Conservation (phyloP, 2,113 vertebrate species). For the Genyomyrus donnyi region DNA sequence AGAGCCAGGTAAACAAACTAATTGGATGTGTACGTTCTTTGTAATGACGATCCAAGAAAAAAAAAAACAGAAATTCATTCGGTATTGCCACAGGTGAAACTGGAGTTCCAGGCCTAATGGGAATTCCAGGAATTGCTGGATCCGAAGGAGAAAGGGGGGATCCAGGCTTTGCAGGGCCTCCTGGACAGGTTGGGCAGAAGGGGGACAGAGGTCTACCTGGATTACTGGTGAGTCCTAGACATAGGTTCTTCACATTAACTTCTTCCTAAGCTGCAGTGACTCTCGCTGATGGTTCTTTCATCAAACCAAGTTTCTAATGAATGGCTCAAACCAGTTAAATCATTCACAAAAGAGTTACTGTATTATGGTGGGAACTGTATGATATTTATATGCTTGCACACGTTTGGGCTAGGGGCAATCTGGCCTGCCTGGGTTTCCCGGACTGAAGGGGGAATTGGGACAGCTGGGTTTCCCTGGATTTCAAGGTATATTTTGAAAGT, state of each 20-base stretch:
- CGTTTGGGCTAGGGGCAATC: conserved; percentile 65
- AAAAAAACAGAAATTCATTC: not conserved
- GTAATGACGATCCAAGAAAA: not conserved
- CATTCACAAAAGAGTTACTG: not conserved
- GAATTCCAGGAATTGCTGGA: conserved; percentile 69
- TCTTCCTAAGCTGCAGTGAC: not conserved
- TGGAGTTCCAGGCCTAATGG: conserved; percentile 67
- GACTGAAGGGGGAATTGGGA: conserved; percentile 80
- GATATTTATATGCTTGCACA: conserved; percentile 23
- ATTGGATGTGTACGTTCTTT: not conserved
- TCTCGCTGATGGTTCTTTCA: not conserved
- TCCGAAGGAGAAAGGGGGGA: conserved; percentile 77
- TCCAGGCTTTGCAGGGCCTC: conserved; percentile 65
- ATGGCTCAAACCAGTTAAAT: not conserved
- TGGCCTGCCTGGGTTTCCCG: conserved; percentile 74
- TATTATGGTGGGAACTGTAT: not conserved
- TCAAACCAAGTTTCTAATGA: not conserved
- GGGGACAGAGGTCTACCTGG: conserved; percentile 75
- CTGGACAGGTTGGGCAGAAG: conserved; percentile 71
- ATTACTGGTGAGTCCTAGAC: conserved; percentile 63
- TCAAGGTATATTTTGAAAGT: conserved; percentile 59
- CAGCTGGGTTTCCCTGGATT: conserved; percentile 75
- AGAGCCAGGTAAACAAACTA: conserved; percentile 61
- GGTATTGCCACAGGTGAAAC: conserved; percentile 53
- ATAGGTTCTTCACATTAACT: not conserved